Percentiles rank a stretch among this genome's conserved stretches.
Conservation (phyloP, 2,797 vertebrate species). For the Paratrypauchen microcephalus region DNA sequence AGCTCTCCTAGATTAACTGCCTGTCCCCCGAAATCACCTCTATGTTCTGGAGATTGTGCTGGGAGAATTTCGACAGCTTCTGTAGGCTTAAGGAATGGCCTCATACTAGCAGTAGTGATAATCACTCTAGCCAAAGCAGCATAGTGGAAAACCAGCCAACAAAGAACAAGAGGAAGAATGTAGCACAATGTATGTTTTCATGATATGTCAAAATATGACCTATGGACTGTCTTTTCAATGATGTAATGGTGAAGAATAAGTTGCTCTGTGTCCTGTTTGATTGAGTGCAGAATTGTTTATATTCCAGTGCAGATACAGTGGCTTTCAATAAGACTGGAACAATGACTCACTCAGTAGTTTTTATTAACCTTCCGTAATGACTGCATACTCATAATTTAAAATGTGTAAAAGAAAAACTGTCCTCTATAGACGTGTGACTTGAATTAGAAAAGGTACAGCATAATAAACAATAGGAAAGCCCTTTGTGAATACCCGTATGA, state of each 20-base stretch:
- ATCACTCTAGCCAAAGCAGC: too few species aligned
- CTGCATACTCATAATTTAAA: not conserved
- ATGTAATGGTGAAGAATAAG: not conserved
- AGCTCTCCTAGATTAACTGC: too few species aligned
- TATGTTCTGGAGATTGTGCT: too few species aligned
- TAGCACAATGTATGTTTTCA: not conserved
- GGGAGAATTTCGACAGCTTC: too few species aligned
- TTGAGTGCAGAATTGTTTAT: not conserved
- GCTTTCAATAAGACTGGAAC: not conserved
- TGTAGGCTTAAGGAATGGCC: too few species aligned
- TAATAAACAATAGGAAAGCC: constrained; percentile 1
- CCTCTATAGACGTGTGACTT: not conserved
- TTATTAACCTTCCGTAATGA: constrained; percentile 7
- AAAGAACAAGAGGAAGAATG: too few species aligned
- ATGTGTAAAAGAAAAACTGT: not conserved
- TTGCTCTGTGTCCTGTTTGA: not conserved
- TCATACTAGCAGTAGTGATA: too few species aligned
- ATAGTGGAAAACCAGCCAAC: too few species aligned
- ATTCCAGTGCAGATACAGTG: not conserved
- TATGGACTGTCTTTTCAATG: not conserved
- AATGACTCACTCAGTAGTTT: constrained; percentile 7
- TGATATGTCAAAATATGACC: not conserved
- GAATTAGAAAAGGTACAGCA: not conserved
- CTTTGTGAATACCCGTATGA: not conserved
- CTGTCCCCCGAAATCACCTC: too few species aligned